phyloP scores from a whole-genome alignment of 2,888 invertebrate species.

The Melieria omissa region DNA sequence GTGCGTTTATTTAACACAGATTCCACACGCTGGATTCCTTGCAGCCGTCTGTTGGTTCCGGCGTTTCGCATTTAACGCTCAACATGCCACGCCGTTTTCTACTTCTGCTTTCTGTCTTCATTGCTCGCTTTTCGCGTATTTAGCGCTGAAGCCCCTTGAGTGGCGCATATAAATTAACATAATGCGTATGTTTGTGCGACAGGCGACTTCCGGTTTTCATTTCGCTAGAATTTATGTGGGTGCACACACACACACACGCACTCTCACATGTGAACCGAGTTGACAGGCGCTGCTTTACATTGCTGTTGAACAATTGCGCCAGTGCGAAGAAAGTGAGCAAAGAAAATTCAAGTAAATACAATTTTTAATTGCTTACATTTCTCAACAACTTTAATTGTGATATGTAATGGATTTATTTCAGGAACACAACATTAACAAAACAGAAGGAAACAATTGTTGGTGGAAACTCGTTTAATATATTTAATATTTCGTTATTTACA shows the following conservation, averaged over 20 bases:
- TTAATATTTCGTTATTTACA: too few species aligned
- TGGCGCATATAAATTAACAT: constrained; percentile 48
- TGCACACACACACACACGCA: constrained; percentile 12
- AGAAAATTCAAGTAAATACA: too few species aligned
- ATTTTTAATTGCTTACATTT: too few species aligned
- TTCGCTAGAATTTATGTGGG: constrained; percentile 44
- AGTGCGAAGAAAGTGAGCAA: too few species aligned
- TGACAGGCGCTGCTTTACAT: too few species aligned
- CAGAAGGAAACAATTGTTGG: too few species aligned
- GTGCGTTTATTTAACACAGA: neutral
- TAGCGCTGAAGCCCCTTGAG: constrained; percentile 23
- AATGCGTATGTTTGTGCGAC: constrained; percentile 47
- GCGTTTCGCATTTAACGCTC: constrained; percentile 15
- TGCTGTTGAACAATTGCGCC: too few species aligned
- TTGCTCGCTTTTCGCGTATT: constrained; percentile 14
- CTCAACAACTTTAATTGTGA: too few species aligned
- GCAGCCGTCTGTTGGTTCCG: constrained; percentile 25
- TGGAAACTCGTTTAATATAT: too few species aligned
- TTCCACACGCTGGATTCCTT: neutral
- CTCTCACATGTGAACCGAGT: neutral
- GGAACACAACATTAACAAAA: too few species aligned
- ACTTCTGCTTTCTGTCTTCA: constrained; percentile 10
- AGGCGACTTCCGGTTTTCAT: constrained; percentile 49
- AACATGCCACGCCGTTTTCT: constrained; percentile 16
- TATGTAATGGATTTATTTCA: too few species aligned